Evolutionary conservation across 2,888 invertebrate species (phyloP).

Genomic region (Heliconius cydno): DNA sequence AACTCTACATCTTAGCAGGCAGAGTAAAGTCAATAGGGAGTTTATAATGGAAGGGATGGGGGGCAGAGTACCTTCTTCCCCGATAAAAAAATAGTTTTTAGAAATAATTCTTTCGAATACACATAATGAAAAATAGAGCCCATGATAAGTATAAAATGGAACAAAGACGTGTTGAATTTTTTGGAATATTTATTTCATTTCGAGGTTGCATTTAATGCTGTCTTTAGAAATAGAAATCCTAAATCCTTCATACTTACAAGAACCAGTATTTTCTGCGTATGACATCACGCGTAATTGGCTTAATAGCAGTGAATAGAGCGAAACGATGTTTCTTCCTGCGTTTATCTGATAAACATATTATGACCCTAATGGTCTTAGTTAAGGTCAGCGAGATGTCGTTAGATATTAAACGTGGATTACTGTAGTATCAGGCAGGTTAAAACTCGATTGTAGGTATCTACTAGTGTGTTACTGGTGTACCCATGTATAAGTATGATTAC

Average conservation of each 20-base stretch:
- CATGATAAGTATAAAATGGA: neutral
- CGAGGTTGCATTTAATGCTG: neutral
- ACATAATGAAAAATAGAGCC: neutral
- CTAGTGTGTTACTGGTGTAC: neutral
- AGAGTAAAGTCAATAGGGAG: too few species aligned
- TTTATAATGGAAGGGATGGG: too few species aligned
- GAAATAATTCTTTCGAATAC: neutral
- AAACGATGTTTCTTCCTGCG: conserved; percentile 58
- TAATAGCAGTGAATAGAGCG: conserved; percentile 30
- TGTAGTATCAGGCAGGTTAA: neutral
- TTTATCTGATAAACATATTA: conserved; percentile 58
- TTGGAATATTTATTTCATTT: neutral
- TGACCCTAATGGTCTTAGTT: conserved; percentile 47
- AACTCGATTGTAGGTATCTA: neutral
- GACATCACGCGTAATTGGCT: conserved; percentile 37
- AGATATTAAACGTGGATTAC: neutral
- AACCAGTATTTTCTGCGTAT: conserved; percentile 23
- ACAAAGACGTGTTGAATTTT: neutral
- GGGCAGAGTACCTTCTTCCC: too few species aligned
- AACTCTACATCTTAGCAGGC: too few species aligned
- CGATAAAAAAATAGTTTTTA: neutral
- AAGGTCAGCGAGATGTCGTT: conserved; percentile 43
- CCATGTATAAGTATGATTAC: neutral
- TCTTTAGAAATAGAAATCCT: neutral
- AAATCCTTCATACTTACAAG: neutral